Conservation (phyloP, 2,113 vertebrate genomes). For the Percopsis transmontana region DNA sequence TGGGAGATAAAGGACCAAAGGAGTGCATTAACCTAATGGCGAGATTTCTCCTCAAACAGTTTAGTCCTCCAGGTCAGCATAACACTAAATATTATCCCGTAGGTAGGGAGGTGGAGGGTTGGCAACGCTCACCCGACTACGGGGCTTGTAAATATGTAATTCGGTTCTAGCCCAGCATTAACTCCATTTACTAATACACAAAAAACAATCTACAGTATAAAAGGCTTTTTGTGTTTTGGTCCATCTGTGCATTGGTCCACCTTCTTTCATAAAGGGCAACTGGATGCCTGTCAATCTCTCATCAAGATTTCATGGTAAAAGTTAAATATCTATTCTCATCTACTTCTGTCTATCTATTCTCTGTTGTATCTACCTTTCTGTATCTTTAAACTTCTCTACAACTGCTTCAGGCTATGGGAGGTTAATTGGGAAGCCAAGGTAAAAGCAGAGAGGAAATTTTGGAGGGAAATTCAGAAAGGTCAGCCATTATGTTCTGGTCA, state of each 20-base stretch:
- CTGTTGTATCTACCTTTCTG: too few relatives aligned
- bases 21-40: constrained; percentile 19
- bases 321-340: too few relatives aligned
- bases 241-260: too few relatives aligned
- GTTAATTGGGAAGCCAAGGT: constrained; percentile 39
- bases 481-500: constrained; percentile 68
- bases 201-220: too few relatives aligned
- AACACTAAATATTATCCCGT: neutral
- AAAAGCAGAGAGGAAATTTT: constrained; percentile 30
- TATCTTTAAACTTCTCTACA: neutral
- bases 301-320: too few relatives aligned
- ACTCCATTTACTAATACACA: too few relatives aligned
- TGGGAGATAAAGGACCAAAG: constrained; percentile 18
- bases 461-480: constrained; percentile 57
- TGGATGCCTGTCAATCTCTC: too few relatives aligned
- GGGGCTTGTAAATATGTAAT: neutral
- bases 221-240: too few relatives aligned
- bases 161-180: too few relatives aligned
- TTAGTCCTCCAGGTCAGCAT: neutral
- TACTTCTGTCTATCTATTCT: too few relatives aligned
- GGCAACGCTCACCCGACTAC: neutral
- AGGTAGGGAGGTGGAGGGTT: neutral
- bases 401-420: constrained; percentile 17
- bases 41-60: constrained; percentile 1
- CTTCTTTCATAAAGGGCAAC: too few relatives aligned